Evolutionary conservation across 1,140 invertebrate species (phyloP).

Genomic region (Scaptodrosophila lebanonensis): DNA sequence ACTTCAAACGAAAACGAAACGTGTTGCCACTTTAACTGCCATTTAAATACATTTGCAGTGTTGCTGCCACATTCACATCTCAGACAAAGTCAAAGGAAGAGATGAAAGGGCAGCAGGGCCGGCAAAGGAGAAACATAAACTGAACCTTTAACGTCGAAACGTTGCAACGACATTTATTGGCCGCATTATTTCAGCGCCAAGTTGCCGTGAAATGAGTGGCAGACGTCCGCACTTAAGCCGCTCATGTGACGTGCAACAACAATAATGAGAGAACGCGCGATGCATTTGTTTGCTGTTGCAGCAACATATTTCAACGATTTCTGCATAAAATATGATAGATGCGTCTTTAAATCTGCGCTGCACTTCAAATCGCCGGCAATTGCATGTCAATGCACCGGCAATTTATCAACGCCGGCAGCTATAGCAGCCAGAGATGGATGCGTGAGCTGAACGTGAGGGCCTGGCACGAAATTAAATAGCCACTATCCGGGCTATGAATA

Average conservation of each 20-base stretch:
- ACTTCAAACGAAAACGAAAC: constrained; percentile 69
- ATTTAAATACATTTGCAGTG: constrained; percentile 66
- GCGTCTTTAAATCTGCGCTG: constrained; percentile 12
- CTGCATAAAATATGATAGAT: constrained; percentile 66
- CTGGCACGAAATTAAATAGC: too few relatives aligned
- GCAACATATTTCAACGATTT: too few relatives aligned
- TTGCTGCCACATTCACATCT: neutral
- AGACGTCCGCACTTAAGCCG: constrained; percentile 51
- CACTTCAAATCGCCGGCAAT: constrained; percentile 1
- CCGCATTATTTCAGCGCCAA: constrained; percentile 68
- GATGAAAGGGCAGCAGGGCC: constrained; percentile 50
- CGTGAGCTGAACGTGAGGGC: too few relatives aligned
- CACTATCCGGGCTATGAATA: too few relatives aligned
- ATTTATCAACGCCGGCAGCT: constrained; percentile 70
- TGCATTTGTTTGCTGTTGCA: too few relatives aligned
- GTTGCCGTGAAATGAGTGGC: constrained; percentile 5
- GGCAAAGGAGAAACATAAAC: neutral
- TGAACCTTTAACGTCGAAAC: neutral
- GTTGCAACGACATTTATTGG: constrained; percentile 68
- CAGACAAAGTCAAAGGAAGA: constrained; percentile 30
- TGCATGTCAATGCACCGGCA: constrained; percentile 48
- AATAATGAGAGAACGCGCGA: constrained; percentile 27
- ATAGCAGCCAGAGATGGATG: too few relatives aligned
- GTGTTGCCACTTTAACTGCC: constrained; percentile 74
- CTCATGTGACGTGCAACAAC: constrained; percentile 55